Conservation (phyloP, 1,140 invertebrate species). For the Musca vetustissima region DNA sequence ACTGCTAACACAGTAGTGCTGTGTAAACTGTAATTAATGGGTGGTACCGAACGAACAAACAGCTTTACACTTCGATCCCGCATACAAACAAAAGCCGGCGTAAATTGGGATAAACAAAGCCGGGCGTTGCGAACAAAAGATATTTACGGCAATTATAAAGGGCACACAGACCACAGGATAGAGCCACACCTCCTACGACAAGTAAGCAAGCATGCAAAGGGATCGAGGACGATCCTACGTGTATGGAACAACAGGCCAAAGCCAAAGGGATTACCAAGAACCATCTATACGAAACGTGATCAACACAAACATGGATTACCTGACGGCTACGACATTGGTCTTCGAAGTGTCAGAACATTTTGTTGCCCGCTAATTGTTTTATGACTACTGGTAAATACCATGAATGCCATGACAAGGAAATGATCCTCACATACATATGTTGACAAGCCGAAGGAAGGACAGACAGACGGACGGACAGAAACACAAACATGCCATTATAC, state of each 20-base stretch:
- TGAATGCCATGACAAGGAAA: not conserved
- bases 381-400: conserved; percentile 16
- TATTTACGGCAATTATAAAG: conserved; percentile 18
- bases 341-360: conserved; percentile 6
- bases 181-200: not conserved
- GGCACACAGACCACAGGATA: conserved; percentile 4
- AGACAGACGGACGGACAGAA: too few species aligned
- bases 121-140: not conserved
- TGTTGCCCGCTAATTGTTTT: conserved; percentile 14
- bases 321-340: not conserved
- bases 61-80: conserved; percentile 2
- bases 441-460: too few species aligned
- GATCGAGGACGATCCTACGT: not conserved
- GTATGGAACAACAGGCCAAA: not conserved
- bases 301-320: too few species aligned
- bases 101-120: not conserved
- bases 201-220: too few species aligned
- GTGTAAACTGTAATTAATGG: conserved; percentile 14
- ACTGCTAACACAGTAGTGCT: too few species aligned
- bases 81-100: not conserved
- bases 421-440: too few species aligned
- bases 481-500: too few species aligned
- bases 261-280: too few species aligned
- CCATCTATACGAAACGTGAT: too few species aligned
- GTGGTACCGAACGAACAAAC: not conserved